phyloP scores from a whole-genome alignment of 2,113 vertebrate genomes.

The Ahaetulla prasina region DNA sequence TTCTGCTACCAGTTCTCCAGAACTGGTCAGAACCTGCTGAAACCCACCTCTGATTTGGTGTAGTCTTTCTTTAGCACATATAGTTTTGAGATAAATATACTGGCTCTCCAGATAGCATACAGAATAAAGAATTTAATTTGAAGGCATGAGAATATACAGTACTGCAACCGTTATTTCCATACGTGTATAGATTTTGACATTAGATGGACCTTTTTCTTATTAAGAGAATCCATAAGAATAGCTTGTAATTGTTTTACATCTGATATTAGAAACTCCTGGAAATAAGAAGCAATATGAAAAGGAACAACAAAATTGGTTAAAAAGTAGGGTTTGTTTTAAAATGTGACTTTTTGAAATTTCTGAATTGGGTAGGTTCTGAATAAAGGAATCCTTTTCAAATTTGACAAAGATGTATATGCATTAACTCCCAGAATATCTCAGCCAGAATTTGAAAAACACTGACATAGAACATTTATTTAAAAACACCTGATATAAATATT shows the following conservation, averaged over 20 bases:
- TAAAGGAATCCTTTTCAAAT: not conserved
- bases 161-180: not conserved
- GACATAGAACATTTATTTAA: not conserved
- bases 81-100: not conserved
- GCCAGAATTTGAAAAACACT: not conserved
- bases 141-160: not conserved
- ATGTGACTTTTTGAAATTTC: not conserved
- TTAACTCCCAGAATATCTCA: not conserved
- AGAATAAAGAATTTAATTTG: not conserved
- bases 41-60: no score
- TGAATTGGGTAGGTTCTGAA: not conserved
- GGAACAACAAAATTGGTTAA: not conserved
- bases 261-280: not conserved
- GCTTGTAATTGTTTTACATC: not conserved
- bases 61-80: not conserved
- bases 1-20: no score
- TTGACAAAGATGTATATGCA: not conserved
- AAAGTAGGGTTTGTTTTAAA: not conserved
- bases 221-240: not conserved
- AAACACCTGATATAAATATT: not conserved
- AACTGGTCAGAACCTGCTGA: no score
- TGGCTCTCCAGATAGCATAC: not conserved
- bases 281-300: not conserved
- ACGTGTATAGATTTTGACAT: not conserved
- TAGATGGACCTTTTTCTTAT: not conserved